Conservation (phyloP, 2,888 invertebrate species). For the Aphrophora alni region DNA sequence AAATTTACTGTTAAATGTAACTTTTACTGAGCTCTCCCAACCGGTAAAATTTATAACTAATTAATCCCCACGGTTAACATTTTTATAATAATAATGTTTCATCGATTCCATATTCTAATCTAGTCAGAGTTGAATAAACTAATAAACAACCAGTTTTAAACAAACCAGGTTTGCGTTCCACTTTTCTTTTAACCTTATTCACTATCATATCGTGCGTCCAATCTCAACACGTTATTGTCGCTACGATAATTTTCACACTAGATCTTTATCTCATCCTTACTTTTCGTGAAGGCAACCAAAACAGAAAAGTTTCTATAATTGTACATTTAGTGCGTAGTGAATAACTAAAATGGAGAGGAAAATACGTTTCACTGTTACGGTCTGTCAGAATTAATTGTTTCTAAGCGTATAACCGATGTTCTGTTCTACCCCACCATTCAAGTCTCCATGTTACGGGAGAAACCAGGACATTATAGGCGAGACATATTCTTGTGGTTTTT, state of each 20-base stretch:
- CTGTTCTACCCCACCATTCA: neutral
- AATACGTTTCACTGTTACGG: neutral
- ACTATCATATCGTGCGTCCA: neutral
- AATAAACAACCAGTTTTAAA: neutral
- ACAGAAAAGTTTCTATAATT: neutral
- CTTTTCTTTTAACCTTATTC: neutral
- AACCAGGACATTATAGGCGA: neutral
- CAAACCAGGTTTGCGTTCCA: neutral
- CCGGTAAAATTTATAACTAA: no score
- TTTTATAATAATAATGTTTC: no score
- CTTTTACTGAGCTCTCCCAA: no score
- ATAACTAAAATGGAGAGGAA: neutral
- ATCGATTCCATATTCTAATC: no score
- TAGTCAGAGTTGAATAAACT: neutral
- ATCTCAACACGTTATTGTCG: neutral
- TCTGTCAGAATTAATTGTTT: neutral
- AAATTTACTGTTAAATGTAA: no score
- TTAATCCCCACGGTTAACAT: no score
- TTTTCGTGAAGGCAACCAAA: neutral
- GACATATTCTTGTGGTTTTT: neutral
- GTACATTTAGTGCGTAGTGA: neutral
- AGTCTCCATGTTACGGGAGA: neutral
- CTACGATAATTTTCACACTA: neutral
- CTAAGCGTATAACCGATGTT: neutral
- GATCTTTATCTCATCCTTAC: neutral